Evolutionary conservation across 1,140 invertebrate genomes (phyloP), one percentile per base, ranked within the genome.

Genomic region (Philotrypesis tridentata): DNA sequence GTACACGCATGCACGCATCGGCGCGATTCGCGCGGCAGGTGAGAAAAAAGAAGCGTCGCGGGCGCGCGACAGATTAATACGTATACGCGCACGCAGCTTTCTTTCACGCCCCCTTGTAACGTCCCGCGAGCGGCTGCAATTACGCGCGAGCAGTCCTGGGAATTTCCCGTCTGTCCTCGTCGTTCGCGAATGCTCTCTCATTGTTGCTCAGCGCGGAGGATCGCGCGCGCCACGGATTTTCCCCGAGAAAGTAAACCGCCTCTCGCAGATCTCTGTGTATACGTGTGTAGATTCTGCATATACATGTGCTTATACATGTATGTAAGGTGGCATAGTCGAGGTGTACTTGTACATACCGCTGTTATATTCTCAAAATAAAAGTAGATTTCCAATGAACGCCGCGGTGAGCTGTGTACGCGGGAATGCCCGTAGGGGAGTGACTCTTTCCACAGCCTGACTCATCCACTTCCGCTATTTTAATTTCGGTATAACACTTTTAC

Each of bases 221-320:
- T 48, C 14, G 12, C 17, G 2, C 1, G 48, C 14, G 48, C 7
- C 17, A 2, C 21, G 31, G 67, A 70, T 70, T 70, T 43, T 67
- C 40, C 6, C 12, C 76, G 40, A 55, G 65, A 78, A 68, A 60
- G 76, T 68, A 68, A 78, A 70, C 76, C 76, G 27, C 63, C 17
- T 37, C 31, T 23, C 23, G 31, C 23, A 8, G 25, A 5, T 11
- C 48, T n/a, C n/a, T n/a, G 17, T 31, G 29, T 74, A 61, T n/a
- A 6, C 48, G 33, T 37, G 33, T 37, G n/a, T n/a, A n/a, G n/a
- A n/a, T n/a, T n/a, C n/a, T n/a, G n/a, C n/a, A n/a, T n/a, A n/a
- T n/a, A n/a, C n/a, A n/a, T n/a, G n/a, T n/a, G n/a, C n/a, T n/a
- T n/a, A n/a, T n/a, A n/a, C n/a, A n/a, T n/a, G n/a, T n/a, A n/a